These are phyloP conservation scores for Clavelina lepadiformis DNA, from an alignment of 23 tunicate genomes.

Conservation along the genomic window DNA sequence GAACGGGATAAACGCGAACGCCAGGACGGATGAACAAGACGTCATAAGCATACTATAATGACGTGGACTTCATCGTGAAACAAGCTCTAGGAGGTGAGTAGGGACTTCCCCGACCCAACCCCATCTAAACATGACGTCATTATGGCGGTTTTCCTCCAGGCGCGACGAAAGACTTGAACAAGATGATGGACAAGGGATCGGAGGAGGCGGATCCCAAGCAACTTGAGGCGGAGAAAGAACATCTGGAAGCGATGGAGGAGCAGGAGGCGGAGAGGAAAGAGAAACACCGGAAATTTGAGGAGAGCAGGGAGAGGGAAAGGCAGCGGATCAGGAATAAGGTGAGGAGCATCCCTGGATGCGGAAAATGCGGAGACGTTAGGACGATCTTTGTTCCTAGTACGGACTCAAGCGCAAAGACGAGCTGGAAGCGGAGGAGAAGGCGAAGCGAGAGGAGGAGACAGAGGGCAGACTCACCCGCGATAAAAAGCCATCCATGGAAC, in stretches of 20 bases:
- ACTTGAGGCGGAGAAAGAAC: constrained; percentile 67
- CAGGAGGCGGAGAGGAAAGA: constrained; percentile 95
- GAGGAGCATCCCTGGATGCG: not conserved
- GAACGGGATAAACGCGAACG: constrained; percentile 32
- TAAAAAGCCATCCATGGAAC: constrained; percentile 44
- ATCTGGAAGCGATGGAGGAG: constrained; percentile 84
- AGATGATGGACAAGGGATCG: constrained; percentile 74
- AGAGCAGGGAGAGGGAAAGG: constrained; percentile 72
- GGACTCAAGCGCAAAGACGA: constrained; percentile 77
- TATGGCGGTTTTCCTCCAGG: no score
- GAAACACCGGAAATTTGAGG: constrained; percentile 59
- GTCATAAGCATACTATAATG: no score
- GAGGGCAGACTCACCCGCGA: constrained; percentile 59
- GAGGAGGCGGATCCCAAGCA: constrained; percentile 86
- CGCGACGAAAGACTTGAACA: constrained; percentile 94
- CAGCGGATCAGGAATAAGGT: constrained; percentile 90
- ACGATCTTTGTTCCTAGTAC: constrained; percentile 39
- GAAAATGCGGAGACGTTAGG: not conserved
- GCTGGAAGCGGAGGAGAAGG: constrained; percentile 83
- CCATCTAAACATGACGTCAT: no score
- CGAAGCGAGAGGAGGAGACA: constrained; percentile 74
- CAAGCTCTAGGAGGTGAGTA: constrained; percentile 98
- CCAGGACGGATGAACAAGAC: constrained; percentile 26
- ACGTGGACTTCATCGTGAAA: constrained; percentile 91
- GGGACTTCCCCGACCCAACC: no score